phyloP scores from a whole-genome alignment of 2,888 invertebrate genomes.

The Trichogramma evanescens region DNA sequence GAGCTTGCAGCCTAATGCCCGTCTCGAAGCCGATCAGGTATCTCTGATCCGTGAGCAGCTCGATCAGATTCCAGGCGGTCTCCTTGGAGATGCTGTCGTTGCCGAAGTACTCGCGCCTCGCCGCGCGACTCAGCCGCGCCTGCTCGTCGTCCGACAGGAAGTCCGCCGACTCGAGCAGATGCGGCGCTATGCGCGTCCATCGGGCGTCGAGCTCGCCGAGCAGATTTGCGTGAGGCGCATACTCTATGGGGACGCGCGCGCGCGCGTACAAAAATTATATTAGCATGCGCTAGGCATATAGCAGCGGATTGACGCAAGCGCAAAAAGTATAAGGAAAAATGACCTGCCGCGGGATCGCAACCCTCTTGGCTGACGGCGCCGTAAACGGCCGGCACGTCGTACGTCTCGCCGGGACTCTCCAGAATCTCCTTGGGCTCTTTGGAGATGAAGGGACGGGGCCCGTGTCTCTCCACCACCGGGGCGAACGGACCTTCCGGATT shows the following conservation, averaged over 20 bases:
- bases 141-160: background rate
- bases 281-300: background rate
- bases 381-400: constrained; percentile 3
- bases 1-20: background rate
- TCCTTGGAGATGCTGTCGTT: background rate
- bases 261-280: background rate
- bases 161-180: background rate
- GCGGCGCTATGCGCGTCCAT: background rate
- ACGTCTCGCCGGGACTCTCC: background rate
- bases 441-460: background rate
- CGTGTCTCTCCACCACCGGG: background rate
- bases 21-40: background rate
- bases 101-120: constrained; percentile 1
- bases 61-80: background rate
- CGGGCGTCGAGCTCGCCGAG: constrained; percentile 1
- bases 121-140: background rate
- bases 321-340: background rate
- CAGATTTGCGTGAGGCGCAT: constrained; percentile 5
- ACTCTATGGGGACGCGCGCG: background rate
- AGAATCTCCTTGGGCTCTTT: background rate
- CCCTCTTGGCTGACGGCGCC: constrained; percentile 2
- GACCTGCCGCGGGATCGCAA: constrained; percentile 3
- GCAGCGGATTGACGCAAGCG: background rate
- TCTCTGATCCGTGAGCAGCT: constrained; percentile 1
- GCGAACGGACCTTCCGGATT: constrained; percentile 5